Conservation (phyloP, 2,888 invertebrate genomes). For the Autographa gamma region DNA sequence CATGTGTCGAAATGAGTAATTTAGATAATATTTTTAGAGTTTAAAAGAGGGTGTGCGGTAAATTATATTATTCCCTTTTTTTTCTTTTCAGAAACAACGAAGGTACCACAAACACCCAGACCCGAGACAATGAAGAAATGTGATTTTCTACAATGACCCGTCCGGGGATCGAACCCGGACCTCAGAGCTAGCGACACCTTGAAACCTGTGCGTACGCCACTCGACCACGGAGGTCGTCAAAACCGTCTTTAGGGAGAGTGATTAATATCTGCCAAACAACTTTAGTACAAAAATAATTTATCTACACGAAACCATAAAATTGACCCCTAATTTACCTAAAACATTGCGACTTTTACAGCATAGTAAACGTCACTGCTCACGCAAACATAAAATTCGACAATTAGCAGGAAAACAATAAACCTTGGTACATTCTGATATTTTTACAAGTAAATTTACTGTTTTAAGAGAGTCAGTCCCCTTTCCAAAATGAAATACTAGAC, state of each 20-base stretch:
- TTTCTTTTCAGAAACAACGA: no score
- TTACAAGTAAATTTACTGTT: slow-evolving; percentile 73
- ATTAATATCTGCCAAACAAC: background rate
- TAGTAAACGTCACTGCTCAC: slow-evolving; percentile 49
- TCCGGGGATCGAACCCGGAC: no score
- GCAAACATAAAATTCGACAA: slow-evolving; percentile 69
- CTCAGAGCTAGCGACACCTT: no score
- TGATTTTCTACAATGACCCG: no score
- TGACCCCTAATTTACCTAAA: slow-evolving; percentile 7
- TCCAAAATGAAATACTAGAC: slow-evolving; percentile 72
- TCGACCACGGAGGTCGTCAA: no score
- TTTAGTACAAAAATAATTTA: slow-evolving; percentile 3
- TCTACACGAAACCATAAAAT: slow-evolving; percentile 9
- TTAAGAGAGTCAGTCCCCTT: slow-evolving; percentile 59
- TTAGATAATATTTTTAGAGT: no score
- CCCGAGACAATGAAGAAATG: no score
- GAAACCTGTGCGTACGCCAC: no score
- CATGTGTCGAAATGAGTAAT: no score
- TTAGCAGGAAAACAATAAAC: slow-evolving; percentile 76
- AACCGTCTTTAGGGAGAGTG: background rate
- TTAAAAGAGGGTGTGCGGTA: no score
- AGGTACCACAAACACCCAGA: no score
- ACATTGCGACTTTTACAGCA: slow-evolving; percentile 47
- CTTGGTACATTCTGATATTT: slow-evolving; percentile 66
- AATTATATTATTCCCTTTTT: no score